Conservation (phyloP, 1,140 invertebrate species). For the Eciton burchellii region DNA sequence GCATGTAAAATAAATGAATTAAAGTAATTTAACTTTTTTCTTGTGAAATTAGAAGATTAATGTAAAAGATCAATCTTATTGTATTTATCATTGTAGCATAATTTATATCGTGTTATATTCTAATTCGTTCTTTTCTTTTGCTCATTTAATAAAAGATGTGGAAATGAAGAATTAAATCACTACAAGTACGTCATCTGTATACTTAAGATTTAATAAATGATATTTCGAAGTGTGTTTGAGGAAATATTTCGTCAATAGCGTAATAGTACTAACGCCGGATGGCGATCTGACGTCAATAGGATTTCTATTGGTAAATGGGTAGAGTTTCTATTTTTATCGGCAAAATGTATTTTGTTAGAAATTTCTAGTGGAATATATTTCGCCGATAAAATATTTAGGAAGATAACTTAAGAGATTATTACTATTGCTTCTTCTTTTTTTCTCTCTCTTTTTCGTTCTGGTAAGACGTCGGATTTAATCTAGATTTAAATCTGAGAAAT, state of each 20-base stretch:
- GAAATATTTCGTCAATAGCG: constrained; percentile 56
- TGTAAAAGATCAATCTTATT: constrained; percentile 2
- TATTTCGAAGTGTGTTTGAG: constrained; percentile 51
- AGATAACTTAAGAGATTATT: constrained; percentile 39
- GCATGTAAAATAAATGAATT: not conserved
- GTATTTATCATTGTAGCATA: constrained; percentile 29
- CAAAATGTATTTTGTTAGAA: constrained; percentile 16
- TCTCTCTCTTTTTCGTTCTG: constrained; percentile 11
- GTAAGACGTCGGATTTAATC: constrained; percentile 53
- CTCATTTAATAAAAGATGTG: constrained; percentile 3
- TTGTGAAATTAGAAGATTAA: constrained; percentile 10
- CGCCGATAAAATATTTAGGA: too few species aligned
- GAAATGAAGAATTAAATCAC: constrained; percentile 37
- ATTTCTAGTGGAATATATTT: not conserved
- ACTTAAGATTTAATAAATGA: constrained; percentile 44
- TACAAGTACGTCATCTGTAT: constrained; percentile 51
- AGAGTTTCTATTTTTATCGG: constrained; percentile 45
- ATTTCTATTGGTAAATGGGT: constrained; percentile 46
- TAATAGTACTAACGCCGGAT: constrained; percentile 54
- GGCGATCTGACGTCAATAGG: constrained; percentile 59
- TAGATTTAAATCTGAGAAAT: constrained; percentile 52
- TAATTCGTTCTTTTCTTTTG: constrained; percentile 20
- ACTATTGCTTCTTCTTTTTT: not conserved
- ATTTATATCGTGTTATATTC: constrained; percentile 8
- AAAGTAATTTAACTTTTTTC: not conserved